Evolutionary conservation across 2,113 vertebrate species (phyloP), one percentile per base, ranked within the genome.

Genomic region (Oceanodroma tethys): DNA sequence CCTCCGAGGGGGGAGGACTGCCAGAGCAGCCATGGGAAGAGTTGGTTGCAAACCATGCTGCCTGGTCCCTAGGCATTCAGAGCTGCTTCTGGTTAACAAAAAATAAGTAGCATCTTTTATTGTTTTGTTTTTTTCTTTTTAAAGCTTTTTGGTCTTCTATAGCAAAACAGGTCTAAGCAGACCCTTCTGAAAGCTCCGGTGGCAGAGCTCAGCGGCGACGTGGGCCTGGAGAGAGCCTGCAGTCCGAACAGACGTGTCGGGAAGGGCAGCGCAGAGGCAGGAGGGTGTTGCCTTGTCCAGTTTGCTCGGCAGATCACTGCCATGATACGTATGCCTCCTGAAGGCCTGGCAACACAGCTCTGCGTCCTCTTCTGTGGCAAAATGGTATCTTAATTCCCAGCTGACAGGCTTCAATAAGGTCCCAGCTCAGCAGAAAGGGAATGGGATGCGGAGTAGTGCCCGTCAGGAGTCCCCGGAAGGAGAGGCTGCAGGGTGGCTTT

Each of bases 211-310:
- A 27, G 43, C 3, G 4, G 58, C 42, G 40, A 20, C 4, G 1
- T 2, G 36, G 62, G 48, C 42, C 30, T 1, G 3, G 58, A 45
- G 53, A 40, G 67, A 48, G 19, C 36, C 30, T 66, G 36, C 21
- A 22, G 23, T 17, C 32, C 48, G 18, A 60, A 6, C 36, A 70
- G 80, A 13, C 0, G 0, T 29, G 38, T n/a, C 0, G 0, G 50
- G 65, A 30, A 66, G 23, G 55, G 65, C 13, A 50, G 16, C 1
- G 1, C 45, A 36, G 55, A 26, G 42, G 4, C 1, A 2, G 45
- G 30, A 82, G 52, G 15, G 15, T 56, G 9, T 20, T 62, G 34
- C 62, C 81, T 71, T 56, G 25, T 81, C 68, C 32, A 13, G 29
- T 62, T 72, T 50, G 32, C 70, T 70, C 12, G 2, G 65, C 68